phyloP scores from a whole-genome alignment of 2,888 invertebrate species.

The Sylvicola cinctus region DNA sequence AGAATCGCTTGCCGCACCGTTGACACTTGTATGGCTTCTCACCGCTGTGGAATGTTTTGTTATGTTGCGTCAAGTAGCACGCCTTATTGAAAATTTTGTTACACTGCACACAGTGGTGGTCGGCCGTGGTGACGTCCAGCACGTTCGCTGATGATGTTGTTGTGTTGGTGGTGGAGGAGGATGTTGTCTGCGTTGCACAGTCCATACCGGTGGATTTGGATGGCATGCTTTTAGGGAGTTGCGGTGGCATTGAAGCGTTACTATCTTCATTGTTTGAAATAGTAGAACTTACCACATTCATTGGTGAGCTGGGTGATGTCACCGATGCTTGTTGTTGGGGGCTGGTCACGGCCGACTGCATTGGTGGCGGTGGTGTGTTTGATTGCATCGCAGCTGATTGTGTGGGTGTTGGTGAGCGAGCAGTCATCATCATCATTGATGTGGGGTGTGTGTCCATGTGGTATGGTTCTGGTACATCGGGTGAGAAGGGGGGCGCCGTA shows the following conservation, averaged over 20 bases:
- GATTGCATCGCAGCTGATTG: no score
- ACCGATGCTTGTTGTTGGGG: conserved; percentile 16
- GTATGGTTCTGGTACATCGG: conserved; percentile 14
- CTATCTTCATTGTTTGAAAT: no score
- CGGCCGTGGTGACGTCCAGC: no score
- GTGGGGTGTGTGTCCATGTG: no score
- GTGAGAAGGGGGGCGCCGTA: conserved; percentile 10
- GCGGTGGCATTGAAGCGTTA: no score
- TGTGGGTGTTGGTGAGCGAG: no score
- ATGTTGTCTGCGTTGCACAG: conserved; percentile 11
- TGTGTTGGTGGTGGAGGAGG: conserved; percentile 16
- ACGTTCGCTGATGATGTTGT: conserved; percentile 15
- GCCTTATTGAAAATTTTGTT: conserved; percentile 68
- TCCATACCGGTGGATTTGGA: neutral
- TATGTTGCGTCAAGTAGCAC: conserved; percentile 78
- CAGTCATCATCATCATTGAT: no score
- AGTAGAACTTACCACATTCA: no score
- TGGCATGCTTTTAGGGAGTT: conserved; percentile 2
- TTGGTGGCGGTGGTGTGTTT: conserved; percentile 11
- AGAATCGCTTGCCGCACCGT: conserved; percentile 69
- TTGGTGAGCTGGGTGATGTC: no score
- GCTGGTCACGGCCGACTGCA: conserved; percentile 1
- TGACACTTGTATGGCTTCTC: conserved; percentile 70
- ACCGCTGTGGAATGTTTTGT: conserved; percentile 73
- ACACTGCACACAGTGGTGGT: conserved; percentile 58